Base-by-base conservation (phyloP, 2,888 invertebrate species). In the Coremacera marginata region DNA sequence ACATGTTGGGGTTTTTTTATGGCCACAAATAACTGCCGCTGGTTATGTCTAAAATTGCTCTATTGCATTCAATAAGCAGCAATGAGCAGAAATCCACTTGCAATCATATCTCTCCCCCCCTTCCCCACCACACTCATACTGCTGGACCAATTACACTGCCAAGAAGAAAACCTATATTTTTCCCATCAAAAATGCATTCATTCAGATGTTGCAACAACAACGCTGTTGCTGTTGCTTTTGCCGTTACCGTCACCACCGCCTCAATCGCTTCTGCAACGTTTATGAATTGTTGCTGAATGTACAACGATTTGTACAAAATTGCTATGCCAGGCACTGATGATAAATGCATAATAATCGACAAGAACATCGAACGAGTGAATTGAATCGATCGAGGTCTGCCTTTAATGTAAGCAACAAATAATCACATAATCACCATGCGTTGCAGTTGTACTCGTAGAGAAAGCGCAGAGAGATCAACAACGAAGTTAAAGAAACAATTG, bases 261-360 rank as follows among this genome's bases (percentile, higher is more conserved):
- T 51, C 51, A 16, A 60, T 60, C 49, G 72, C 25, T 44, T 44
- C 60, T 25, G 72, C 44, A 72, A 49, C 60, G 72, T 25, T 68
- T 68, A 68, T 68, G 68, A 68, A 68, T 49, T 68, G 65, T 51
- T 27, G 22, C 16, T 72, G 71, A 62, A 80, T 80, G 80, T 78
- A 44, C 11, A 44, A 79, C 80, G 81, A 81, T 78, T 79, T 79
- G 80, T 80, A 79, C 78, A 76, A 81, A 80, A 79, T 80, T 80
- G 79, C 79, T 80, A 80, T 77, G 79, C 77, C 77, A 14, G 37
- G n/a, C 19, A 55, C 16, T 71, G 65, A 65, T 51, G 57, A 34
- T 34, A 52, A 75, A 25, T 25, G 65, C 60, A 55, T 37, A 52
- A 19, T 52, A 19, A 75, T 65, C 62, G 25, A 37, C 57, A 62